Conservation (phyloP, 1,140 invertebrate genomes). For the Drosophila obscura region DNA sequence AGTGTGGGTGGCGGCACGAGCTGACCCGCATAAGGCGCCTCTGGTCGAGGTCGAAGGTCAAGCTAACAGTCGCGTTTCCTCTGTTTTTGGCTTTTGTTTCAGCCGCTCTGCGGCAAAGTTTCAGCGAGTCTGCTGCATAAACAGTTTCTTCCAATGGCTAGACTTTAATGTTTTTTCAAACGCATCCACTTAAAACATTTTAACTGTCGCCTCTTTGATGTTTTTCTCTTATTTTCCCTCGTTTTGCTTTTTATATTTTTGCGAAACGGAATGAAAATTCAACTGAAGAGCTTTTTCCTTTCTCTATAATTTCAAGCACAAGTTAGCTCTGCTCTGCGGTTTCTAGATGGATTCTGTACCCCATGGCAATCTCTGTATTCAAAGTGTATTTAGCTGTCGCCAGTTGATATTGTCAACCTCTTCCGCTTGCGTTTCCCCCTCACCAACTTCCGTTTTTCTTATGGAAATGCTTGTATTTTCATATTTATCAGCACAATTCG, state of each 20-base stretch:
- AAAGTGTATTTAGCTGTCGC: conserved; percentile 5
- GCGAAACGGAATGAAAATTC: conserved; percentile 17
- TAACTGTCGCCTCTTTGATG: conserved; percentile 61
- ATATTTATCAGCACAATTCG: conserved; percentile 31
- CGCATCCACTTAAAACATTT: conserved; percentile 66
- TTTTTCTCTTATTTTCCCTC: conserved; percentile 32
- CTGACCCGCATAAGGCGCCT: conserved; percentile 39
- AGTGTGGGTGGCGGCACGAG: no score
- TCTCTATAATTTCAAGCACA: conserved; percentile 15
- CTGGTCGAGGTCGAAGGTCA: conserved; percentile 39
- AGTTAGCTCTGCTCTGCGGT: conserved; percentile 25
- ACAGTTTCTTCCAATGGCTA: conserved; percentile 45
- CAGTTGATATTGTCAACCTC: conserved; percentile 32
- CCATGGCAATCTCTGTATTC: background rate
- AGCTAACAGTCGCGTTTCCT: conserved; percentile 29
- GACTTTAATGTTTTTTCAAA: conserved; percentile 68
- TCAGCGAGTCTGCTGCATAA: conserved; percentile 34
- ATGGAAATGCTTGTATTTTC: background rate
- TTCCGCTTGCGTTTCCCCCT: conserved; percentile 5
- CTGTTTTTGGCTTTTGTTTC: conserved; percentile 34
- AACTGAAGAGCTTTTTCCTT: conserved; percentile 11
- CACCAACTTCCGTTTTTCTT: conserved; percentile 2
- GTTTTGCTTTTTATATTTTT: conserved; percentile 4
- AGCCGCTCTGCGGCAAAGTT: conserved; percentile 23
- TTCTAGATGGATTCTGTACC: no score